phyloP scores from a whole-genome alignment of 2,888 invertebrate species.

The Rhagophthalmus giganteus region DNA sequence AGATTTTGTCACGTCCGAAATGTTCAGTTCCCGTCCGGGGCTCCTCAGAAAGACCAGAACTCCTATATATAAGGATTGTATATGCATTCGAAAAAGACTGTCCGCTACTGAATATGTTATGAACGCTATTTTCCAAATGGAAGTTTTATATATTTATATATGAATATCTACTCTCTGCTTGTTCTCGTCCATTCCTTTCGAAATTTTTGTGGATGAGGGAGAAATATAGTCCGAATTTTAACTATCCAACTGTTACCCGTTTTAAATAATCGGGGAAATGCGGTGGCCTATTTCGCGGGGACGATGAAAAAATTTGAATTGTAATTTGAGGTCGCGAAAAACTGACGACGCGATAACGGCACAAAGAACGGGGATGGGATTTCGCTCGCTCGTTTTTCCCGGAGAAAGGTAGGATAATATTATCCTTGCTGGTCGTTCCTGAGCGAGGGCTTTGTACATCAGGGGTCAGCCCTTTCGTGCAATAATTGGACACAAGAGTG shows the following conservation, averaged over 20 bases:
- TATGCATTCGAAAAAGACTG: slow-evolving; percentile 49
- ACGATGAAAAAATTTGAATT: too few species aligned
- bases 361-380: too few species aligned
- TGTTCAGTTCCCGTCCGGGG: slow-evolving; percentile 48
- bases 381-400: slow-evolving; percentile 15
- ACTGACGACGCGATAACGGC: too few species aligned
- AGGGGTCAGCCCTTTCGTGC: slow-evolving; percentile 32
- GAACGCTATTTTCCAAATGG: slow-evolving; percentile 55
- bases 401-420: slow-evolving; percentile 13
- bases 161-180: slow-evolving; percentile 39
- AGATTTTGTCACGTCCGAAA: slow-evolving; percentile 57
- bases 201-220: slow-evolving; percentile 23
- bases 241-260: too few species aligned
- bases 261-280: too few species aligned
- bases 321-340: too few species aligned
- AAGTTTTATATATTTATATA: slow-evolving; percentile 56
- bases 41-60: slow-evolving; percentile 42
- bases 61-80: slow-evolving; percentile 25
- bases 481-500: slow-evolving; percentile 43
- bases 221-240: too few species aligned
- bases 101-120: slow-evolving; percentile 54
- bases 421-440: slow-evolving; percentile 16
- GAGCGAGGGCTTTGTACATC: slow-evolving; percentile 26
- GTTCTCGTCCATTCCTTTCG: slow-evolving; percentile 23
- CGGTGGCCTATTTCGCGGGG: too few species aligned